Conservation (phyloP, 1,140 invertebrate species). For the Cyclina sinensis region DNA sequence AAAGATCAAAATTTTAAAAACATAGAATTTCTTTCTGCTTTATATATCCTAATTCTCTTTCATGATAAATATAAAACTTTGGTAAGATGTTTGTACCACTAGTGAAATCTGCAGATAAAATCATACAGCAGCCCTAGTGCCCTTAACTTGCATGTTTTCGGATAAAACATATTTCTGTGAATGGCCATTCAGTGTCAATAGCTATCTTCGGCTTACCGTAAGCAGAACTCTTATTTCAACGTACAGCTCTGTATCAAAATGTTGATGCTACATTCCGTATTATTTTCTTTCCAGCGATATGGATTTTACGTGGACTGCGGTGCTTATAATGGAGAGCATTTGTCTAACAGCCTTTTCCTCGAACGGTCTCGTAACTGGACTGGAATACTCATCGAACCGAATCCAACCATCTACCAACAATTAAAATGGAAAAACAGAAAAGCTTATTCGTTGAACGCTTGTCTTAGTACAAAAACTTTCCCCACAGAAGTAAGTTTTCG, state of each 20-base stretch:
- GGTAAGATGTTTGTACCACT: too few species aligned
- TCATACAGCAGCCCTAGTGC: too few species aligned
- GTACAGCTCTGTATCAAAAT: neutral
- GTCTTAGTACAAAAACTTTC: neutral
- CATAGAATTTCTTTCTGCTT: too few species aligned
- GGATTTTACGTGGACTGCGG: conserved; percentile 89
- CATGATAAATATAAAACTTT: too few species aligned
- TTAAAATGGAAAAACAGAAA: conserved; percentile 39
- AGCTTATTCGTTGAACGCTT: conserved; percentile 20
- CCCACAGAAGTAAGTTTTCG: conserved; percentile 2
- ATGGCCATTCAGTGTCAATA: neutral
- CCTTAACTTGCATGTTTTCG: too few species aligned
- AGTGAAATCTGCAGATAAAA: too few species aligned
- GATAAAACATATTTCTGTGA: too few species aligned
- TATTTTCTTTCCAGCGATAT: conserved; percentile 44
- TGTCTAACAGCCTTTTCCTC: conserved; percentile 90
- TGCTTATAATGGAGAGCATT: conserved; percentile 88
- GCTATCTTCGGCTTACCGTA: neutral
- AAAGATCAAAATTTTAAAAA: too few species aligned
- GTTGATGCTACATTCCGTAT: neutral
- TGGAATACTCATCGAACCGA: conserved; percentile 92
- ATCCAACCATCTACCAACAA: conserved; percentile 86
- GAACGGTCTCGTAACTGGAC: conserved; percentile 91
- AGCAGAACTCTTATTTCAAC: neutral
- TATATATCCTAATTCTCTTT: too few species aligned